phyloP scores from a whole-genome alignment of 1,140 invertebrate genomes.

The Condylostylus longicornis region DNA sequence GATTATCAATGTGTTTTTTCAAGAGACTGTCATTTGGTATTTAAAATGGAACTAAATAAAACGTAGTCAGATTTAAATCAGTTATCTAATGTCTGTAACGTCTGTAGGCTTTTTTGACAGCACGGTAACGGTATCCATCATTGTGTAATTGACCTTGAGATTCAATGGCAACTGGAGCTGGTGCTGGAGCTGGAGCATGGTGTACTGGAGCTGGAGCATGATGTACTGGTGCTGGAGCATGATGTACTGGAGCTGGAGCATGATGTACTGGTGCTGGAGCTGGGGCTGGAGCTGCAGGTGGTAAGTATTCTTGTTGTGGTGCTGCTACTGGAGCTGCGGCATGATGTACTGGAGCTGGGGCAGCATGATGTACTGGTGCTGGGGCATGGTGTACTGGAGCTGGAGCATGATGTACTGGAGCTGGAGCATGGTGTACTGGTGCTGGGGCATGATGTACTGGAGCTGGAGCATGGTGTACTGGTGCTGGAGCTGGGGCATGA shows the following conservation, averaged over 20 bases:
- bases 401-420: conserved; percentile 1
- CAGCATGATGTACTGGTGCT: conserved; percentile 2
- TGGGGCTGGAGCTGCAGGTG: neutral
- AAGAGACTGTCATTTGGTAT: no score
- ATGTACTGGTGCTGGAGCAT: conserved; percentile 2
- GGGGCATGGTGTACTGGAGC: conserved; percentile 1
- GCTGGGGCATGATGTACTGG: neutral
- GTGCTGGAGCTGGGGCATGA: neutral
- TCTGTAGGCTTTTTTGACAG: no score
- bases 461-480: neutral
- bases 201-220: conserved; percentile 2
- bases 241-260: neutral
- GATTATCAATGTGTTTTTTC: no score
- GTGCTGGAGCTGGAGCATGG: neutral
- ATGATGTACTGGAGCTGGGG: conserved; percentile 1
- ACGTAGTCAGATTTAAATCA: no score
- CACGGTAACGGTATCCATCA: conserved; percentile 1
- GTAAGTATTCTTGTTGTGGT: neutral
- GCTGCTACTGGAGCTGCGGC: neutral
- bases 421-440: conserved; percentile 2
- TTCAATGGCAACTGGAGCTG: neutral
- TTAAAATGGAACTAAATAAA: no score
- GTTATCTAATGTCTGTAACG: no score
- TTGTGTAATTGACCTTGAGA: neutral
- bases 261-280: neutral